Percentiles rank a stretch among this genome's conserved stretches.
Conservation (phyloP, 2,888 invertebrate species). For the Capitulum mitella region DNA sequence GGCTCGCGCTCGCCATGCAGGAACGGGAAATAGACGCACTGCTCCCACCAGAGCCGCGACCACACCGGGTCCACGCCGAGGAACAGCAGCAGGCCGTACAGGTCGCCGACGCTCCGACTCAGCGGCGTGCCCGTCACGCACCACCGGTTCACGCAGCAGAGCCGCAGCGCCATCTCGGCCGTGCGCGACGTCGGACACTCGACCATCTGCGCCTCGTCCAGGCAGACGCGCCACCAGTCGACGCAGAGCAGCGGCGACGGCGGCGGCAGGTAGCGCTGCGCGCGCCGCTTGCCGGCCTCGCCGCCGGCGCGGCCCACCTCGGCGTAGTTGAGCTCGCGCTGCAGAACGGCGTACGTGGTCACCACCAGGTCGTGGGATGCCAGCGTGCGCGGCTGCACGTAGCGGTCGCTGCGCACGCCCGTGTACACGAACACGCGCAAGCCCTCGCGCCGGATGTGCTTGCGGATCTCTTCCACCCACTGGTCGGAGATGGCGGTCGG, state of each 20-base stretch:
- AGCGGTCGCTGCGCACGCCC: conserved; percentile 50
- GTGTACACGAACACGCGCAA: conserved; percentile 45
- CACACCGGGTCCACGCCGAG: conserved; percentile 54
- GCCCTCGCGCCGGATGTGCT: conserved; percentile 50
- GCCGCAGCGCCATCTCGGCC: conserved; percentile 55
- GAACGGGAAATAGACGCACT: conserved; percentile 50
- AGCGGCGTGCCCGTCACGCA: conserved; percentile 67
- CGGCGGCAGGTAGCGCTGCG: conserved; percentile 56
- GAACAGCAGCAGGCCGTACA: conserved; percentile 53
- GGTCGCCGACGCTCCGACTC: conserved; percentile 51
- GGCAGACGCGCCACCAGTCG: conserved; percentile 66
- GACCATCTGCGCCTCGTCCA: conserved; percentile 76
- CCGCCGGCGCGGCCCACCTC: conserved; percentile 48
- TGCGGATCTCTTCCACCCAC: conserved; percentile 63
- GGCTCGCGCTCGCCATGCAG: conserved; percentile 46
- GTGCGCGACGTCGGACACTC: conserved; percentile 54
- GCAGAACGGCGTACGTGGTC: conserved; percentile 60
- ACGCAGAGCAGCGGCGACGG: conserved; percentile 61
- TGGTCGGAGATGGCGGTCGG: conserved; percentile 60
- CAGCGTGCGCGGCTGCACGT: conserved; percentile 56
- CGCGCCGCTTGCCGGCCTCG: conserved; percentile 49
- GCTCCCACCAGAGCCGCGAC: conserved; percentile 49
- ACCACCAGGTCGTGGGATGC: conserved; percentile 62
- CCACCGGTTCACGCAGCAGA: conserved; percentile 60
- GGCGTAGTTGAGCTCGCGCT: conserved; percentile 56